Evolutionary conservation across 35 echinoderm and acorn worm species (phyloP).

Genomic region (Heliocidaris erythrogramma): DNA sequence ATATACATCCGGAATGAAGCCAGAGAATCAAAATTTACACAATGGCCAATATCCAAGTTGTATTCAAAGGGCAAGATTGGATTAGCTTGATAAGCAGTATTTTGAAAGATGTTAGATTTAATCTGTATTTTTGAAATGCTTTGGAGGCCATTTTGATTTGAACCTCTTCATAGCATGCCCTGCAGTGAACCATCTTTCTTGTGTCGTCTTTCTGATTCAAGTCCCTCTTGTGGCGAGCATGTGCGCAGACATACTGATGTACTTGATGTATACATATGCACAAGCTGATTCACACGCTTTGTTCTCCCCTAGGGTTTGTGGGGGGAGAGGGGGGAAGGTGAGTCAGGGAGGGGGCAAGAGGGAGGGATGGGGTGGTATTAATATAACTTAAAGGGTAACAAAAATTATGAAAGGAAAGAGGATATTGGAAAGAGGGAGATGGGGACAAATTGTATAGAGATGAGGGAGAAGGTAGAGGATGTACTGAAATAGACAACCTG

Average conservation of each 20-base stretch:
- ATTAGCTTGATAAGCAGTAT: neutral
- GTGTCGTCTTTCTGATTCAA: neutral
- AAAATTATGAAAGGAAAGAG: too few species aligned
- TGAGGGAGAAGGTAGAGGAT: too few species aligned
- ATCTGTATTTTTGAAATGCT: neutral
- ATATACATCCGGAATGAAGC: neutral
- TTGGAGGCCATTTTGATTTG: neutral
- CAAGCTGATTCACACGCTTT: neutral
- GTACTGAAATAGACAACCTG: too few species aligned
- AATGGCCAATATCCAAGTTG: neutral
- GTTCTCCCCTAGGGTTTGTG: neutral
- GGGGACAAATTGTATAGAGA: too few species aligned
- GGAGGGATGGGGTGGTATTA: neutral
- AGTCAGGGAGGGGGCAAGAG: neutral
- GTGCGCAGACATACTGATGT: neutral
- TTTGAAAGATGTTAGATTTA: neutral
- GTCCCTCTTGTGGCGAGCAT: neutral
- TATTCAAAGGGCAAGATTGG: neutral
- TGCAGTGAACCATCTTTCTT: neutral
- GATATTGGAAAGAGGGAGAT: too few species aligned
- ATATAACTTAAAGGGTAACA: neutral
- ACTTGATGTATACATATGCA: slow-evolving; percentile 12
- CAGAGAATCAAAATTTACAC: neutral
- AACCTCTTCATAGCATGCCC: neutral
- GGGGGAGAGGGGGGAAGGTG: too few species aligned